Conservation (phyloP, 1,140 invertebrate genomes). For the Oncopeltus fasciatus region DNA sequence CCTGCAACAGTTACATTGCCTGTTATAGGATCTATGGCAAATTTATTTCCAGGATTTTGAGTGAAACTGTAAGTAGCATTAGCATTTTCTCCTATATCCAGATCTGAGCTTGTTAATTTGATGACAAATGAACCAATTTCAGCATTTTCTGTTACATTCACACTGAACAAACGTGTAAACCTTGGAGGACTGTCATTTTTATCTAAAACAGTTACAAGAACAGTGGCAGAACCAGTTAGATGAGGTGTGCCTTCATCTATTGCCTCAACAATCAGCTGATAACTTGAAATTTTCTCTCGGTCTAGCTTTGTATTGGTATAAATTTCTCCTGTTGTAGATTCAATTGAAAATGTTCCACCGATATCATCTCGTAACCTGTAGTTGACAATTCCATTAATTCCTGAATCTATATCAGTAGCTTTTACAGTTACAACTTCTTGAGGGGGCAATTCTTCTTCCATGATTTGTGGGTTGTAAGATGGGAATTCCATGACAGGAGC, state of each 20-base stretch:
- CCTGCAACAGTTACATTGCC: slow-evolving; percentile 85
- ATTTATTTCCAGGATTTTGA: slow-evolving; percentile 76
- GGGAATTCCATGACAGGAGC: slow-evolving; percentile 61
- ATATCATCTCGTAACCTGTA: slow-evolving; percentile 64
- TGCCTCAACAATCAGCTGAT: slow-evolving; percentile 73
- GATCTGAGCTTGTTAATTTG: slow-evolving; percentile 76
- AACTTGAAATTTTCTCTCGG: slow-evolving; percentile 69
- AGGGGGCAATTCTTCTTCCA: slow-evolving; percentile 74
- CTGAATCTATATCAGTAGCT: slow-evolving; percentile 75
- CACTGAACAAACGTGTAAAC: slow-evolving; percentile 81
- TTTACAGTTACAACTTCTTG: slow-evolving; percentile 57
- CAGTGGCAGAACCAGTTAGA: slow-evolving; percentile 67
- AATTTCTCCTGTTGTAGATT: slow-evolving; percentile 67
- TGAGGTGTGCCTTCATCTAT: slow-evolving; percentile 71
- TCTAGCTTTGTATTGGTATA: slow-evolving; percentile 70
- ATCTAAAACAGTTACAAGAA: slow-evolving; percentile 69
- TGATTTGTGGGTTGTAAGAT: slow-evolving; percentile 68
- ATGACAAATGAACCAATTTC: slow-evolving; percentile 86
- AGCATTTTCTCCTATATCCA: slow-evolving; percentile 72
- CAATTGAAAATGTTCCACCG: slow-evolving; percentile 64
- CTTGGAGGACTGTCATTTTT: slow-evolving; percentile 91
- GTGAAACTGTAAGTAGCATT: slow-evolving; percentile 79
- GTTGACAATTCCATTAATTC: slow-evolving; percentile 66
- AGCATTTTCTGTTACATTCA: slow-evolving; percentile 90
- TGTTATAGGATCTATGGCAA: slow-evolving; percentile 69